Base-by-base conservation (phyloP, 1,140 invertebrate species). In the Ditylenchus dipsaci region DNA sequence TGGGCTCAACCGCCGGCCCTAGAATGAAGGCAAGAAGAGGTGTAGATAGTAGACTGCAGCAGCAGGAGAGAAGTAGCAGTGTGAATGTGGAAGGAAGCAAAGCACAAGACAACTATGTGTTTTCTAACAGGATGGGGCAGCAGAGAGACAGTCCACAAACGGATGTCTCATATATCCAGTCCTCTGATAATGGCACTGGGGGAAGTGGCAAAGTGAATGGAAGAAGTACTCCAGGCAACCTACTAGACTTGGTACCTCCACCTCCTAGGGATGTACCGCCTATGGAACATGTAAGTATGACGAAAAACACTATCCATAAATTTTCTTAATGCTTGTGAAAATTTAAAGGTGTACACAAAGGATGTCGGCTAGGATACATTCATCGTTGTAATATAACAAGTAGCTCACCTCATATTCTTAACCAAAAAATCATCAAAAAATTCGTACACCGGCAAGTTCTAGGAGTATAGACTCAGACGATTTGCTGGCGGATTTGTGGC, bases 161-260 rank as follows among this genome's bases (percentile, higher is more conserved):
- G 8, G 77, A 79, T 65, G 75, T 79, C 19, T 81, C 78, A 57
- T 79, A 80, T 73, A 60, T 79, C 33, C 77, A 79, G 23, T 79
- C 77, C 15, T 79, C 78, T 1, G 77, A 79, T 60, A 38, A 38
- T 38, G 77, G 77, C 1, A 80, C 77, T 26, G 74, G 67, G 19
- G 68, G 78, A 42, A 77, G 75, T 38, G 30, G 42, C 1, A 74
- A 73, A 1, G 63, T 53, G 15, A 66, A 61, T 5, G 69, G 76
- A 26, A 17, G 75, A 19, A 63, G 56, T 26, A 67, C 75, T 0
- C 75, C 75, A 19, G 74, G 67, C 15, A 76, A 72, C 27, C 21
- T 77, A 27, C 64, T 78, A 60, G 75, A 77, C 43, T 65, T 77
- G 30, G 75, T 77, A 11, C 75, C 75, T 17, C 75, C 75, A 9